Evolutionary conservation across 1,140 invertebrate species (phyloP).

Genomic region (Diabrotica virgifera): DNA sequence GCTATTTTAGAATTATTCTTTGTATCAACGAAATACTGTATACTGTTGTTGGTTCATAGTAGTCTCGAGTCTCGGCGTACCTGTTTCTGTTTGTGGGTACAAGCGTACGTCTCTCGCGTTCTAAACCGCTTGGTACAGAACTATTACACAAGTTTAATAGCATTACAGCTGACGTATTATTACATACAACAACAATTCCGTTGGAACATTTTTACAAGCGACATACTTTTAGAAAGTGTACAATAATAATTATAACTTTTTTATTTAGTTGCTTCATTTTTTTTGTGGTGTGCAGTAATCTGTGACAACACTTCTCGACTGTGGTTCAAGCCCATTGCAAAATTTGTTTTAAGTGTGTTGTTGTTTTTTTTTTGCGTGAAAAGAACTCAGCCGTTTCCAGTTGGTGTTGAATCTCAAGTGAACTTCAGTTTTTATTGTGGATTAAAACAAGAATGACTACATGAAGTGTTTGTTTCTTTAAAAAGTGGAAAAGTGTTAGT

Average conservation of each 20-base stretch:
- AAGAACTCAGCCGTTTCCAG: background rate
- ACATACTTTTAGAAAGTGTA: background rate
- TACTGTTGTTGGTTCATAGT: too few species aligned
- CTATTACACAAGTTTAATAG: too few species aligned
- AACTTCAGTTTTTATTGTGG: background rate
- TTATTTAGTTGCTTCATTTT: background rate
- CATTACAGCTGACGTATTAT: too few species aligned
- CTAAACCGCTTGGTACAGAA: too few species aligned
- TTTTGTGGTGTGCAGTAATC: background rate
- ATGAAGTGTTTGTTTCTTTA: background rate
- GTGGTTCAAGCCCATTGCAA: background rate
- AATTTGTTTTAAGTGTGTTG: background rate
- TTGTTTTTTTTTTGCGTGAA: background rate
- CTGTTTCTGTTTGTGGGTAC: too few species aligned
- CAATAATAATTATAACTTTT: background rate
- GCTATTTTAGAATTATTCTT: too few species aligned
- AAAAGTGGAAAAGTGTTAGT: too few species aligned
- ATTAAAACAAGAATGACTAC: background rate
- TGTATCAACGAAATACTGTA: too few species aligned
- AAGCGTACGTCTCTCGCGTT: too few species aligned
- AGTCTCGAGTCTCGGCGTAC: too few species aligned
- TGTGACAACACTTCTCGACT: background rate
- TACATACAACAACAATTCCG: background rate
- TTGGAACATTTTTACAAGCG: background rate
- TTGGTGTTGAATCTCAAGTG: background rate